Evolutionary conservation across 2,797 vertebrate genomes (phyloP).

Genomic region (Sparidentex hasta): DNA sequence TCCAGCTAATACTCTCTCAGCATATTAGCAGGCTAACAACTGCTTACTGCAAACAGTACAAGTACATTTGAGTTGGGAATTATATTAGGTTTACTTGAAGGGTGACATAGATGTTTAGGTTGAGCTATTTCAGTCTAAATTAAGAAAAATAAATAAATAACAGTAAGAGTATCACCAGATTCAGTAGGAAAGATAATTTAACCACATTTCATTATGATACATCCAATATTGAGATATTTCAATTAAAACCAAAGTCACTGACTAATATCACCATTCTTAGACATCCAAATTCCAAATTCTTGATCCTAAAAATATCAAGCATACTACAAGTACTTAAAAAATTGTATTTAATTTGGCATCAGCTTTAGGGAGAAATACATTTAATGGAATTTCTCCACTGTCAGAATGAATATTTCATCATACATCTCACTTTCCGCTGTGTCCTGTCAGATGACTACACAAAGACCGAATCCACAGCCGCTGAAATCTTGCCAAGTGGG

Average conservation of each 20-base stretch:
- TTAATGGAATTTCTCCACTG: too few relatives aligned
- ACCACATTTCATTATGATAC: too few relatives aligned
- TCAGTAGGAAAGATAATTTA: too few relatives aligned
- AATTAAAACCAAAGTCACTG: not conserved
- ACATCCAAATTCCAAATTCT: too few relatives aligned
- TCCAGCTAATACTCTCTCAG: not conserved
- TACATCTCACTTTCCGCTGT: not conserved
- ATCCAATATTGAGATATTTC: not conserved
- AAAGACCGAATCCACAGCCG: constrained; percentile 8
- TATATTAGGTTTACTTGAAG: too few relatives aligned
- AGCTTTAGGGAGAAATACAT: not conserved
- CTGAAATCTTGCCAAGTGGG: constrained; percentile 13
- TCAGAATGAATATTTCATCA: not conserved
- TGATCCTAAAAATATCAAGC: not conserved
- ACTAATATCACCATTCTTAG: not conserved
- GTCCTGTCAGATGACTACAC: not conserved
- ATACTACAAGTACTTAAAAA: not conserved
- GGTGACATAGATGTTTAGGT: too few relatives aligned
- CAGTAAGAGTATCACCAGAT: not conserved
- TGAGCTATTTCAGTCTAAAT: too few relatives aligned
- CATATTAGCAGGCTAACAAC: not conserved
- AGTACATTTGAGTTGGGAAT: too few relatives aligned
- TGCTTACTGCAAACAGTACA: not conserved
- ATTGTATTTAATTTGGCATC: not conserved
- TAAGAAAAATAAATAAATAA: too few relatives aligned